Percentiles rank a stretch among this genome's conserved stretches.
Conservation (phyloP, 2,888 invertebrate genomes). For the Leucoma salicis region DNA sequence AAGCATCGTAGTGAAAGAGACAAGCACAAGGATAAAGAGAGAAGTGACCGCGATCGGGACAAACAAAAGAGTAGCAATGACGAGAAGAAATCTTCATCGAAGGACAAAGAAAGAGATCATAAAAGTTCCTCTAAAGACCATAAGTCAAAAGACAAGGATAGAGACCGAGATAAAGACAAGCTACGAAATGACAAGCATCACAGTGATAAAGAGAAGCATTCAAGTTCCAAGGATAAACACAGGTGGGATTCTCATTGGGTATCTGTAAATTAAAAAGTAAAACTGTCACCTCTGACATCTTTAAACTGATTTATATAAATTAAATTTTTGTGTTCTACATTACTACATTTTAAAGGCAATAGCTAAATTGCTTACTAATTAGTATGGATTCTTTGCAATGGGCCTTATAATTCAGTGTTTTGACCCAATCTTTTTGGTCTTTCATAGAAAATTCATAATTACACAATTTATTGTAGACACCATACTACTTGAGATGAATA, state of each 20-base stretch:
- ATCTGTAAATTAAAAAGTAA: not conserved
- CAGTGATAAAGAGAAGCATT: slow-evolving; percentile 70
- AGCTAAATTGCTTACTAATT: too few species aligned
- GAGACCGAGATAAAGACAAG: slow-evolving; percentile 63
- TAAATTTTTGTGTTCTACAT: not conserved
- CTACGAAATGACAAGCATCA: slow-evolving; percentile 69
- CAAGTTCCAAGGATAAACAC: slow-evolving; percentile 82
- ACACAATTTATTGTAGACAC: too few species aligned
- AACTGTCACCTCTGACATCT: slow-evolving; percentile 1
- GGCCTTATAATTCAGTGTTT: too few species aligned
- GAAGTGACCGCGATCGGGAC: slow-evolving; percentile 50
- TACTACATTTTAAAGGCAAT: too few species aligned
- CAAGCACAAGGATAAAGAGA: slow-evolving; percentile 61
- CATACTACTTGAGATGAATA: too few species aligned
- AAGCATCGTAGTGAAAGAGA: slow-evolving; percentile 71
- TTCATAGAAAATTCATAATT: too few species aligned
- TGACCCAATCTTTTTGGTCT: too few species aligned
- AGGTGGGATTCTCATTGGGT: slow-evolving; percentile 46
- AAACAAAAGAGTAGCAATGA: slow-evolving; percentile 54
- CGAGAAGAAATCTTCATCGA: slow-evolving; percentile 66
- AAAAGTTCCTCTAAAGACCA: slow-evolving; percentile 40
- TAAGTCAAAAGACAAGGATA: slow-evolving; percentile 38
- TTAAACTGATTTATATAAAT: slow-evolving; percentile 1
- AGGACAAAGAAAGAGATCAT: slow-evolving; percentile 63
- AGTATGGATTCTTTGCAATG: too few species aligned